phyloP scores from a whole-genome alignment of 2,113 vertebrate species.

The Nyctereutes procyonoides region DNA sequence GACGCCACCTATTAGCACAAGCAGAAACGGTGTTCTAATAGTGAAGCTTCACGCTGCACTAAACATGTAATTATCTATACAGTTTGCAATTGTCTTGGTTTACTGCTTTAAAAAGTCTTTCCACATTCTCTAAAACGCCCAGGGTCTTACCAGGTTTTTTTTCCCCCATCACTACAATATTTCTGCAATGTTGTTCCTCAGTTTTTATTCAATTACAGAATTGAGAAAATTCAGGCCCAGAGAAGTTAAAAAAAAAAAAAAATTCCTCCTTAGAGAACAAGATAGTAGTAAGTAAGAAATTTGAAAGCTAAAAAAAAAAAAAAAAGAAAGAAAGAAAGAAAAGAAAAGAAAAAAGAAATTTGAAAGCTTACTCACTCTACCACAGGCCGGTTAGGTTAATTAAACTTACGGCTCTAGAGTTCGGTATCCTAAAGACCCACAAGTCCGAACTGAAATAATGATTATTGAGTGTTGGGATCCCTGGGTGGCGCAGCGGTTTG shows the following conservation, averaged over 20 bases:
- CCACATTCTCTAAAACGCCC: background rate
- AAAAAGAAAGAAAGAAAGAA: background rate
- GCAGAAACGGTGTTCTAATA: slow-evolving; percentile 47
- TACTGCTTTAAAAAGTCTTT: slow-evolving; percentile 22
- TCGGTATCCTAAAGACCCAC: slow-evolving; percentile 31
- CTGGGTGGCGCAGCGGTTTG: too few species aligned
- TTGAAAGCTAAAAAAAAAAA: background rate
- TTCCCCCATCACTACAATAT: background rate
- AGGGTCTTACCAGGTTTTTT: slow-evolving; percentile 17
- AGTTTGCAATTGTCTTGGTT: background rate
- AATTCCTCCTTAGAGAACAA: background rate
- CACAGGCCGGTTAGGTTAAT: background rate
- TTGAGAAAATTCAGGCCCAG: slow-evolving; percentile 44
- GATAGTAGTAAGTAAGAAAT: background rate
- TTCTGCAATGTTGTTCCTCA: background rate
- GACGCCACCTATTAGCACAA: slow-evolving; percentile 61
- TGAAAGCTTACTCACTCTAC: background rate
- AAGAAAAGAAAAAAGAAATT: background rate
- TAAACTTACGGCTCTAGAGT: background rate
- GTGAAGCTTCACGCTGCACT: background rate
- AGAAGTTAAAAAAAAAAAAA: background rate
- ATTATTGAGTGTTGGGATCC: background rate
- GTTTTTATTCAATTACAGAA: slow-evolving; percentile 40
- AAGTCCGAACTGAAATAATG: background rate
- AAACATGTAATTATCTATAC: slow-evolving; percentile 7